Evolutionary conservation across 2,797 vertebrate genomes (phyloP).

Genomic region (Anas flavirostris): DNA sequence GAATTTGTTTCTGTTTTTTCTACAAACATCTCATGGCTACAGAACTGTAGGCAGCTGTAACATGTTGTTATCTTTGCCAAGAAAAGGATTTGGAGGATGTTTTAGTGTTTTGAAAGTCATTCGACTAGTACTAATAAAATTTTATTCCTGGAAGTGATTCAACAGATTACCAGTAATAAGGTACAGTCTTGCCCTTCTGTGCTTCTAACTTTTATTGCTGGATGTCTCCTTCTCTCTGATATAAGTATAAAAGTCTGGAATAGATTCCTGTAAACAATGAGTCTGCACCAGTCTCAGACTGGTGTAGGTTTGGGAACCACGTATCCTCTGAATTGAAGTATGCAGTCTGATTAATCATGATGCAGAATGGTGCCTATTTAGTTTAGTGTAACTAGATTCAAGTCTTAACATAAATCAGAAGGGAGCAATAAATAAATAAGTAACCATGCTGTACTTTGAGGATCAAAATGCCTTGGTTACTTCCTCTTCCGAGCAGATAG

Average conservation of each 20-base stretch:
- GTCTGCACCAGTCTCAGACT: neutral
- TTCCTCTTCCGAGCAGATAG: neutral
- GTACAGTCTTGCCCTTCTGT: neutral
- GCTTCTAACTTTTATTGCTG: neutral
- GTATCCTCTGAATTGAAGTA: neutral
- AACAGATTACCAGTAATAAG: neutral
- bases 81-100: neutral
- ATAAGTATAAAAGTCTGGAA: neutral
- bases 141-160: constrained; percentile 49
- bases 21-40: neutral
- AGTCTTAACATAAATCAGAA: neutral
- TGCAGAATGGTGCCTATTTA: neutral
- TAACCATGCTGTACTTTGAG: neutral
- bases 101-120: neutral
- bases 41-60: neutral
- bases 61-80: neutral
- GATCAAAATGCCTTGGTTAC: neutral
- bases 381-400: neutral
- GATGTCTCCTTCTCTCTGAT: neutral
- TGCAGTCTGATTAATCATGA: neutral
- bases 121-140: neutral
- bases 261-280: neutral
- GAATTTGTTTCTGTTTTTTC: constrained; percentile 4
- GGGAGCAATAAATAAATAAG: neutral
- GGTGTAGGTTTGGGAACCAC: neutral